Evolutionary conservation across 2,113 vertebrate genomes (phyloP).

Genomic region (Calidris pygmaea): DNA sequence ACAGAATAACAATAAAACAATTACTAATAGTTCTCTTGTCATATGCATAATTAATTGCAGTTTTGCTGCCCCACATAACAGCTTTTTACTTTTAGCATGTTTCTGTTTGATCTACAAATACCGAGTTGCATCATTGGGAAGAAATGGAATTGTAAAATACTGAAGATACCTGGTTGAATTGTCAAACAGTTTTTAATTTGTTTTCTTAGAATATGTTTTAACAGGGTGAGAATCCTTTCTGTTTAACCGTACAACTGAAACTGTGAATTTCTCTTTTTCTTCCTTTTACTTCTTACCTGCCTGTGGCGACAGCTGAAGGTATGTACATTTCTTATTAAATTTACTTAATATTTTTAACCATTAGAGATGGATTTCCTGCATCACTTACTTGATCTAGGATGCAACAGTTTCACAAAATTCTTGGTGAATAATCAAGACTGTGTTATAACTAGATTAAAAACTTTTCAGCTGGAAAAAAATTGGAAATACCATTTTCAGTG

Average conservation of each 20-base stretch:
- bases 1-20: background rate
- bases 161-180: background rate
- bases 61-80: background rate
- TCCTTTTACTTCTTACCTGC: background rate
- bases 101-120: background rate
- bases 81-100: background rate
- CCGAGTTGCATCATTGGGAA: background rate
- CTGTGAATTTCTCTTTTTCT: background rate
- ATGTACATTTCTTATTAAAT: background rate
- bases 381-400: background rate
- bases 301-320: constrained; percentile 43
- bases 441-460: background rate
- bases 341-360: background rate
- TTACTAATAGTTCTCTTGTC: background rate
- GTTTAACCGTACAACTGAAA: background rate
- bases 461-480: background rate
- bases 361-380: background rate
- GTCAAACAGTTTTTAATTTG: background rate
- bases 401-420: background rate
- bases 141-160: background rate
- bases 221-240: background rate
- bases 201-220: background rate
- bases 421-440: background rate
- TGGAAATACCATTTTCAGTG: background rate
- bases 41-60: background rate